A percentile compares a stretch with the other conserved stretches of the same genome.
phyloP scores from a whole-genome alignment of 2,113 vertebrate genomes.

The Dromaius novaehollandiae region DNA sequence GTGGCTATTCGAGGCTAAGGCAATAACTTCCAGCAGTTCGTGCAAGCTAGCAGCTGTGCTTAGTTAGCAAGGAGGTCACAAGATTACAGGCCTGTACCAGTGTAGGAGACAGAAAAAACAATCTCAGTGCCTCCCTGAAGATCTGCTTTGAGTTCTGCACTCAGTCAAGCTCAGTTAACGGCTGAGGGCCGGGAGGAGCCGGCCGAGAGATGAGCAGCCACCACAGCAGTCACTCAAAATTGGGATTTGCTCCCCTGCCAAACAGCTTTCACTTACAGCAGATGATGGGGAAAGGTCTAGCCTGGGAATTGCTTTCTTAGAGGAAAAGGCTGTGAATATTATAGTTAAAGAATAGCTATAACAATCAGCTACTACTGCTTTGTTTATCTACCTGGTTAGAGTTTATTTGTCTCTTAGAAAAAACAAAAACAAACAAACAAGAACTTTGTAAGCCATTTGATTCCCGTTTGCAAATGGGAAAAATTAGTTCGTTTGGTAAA shows the following conservation, averaged over 20 bases:
- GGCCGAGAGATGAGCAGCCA: background rate
- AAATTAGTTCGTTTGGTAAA: background rate
- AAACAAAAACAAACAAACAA: background rate
- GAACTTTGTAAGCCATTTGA: background rate
- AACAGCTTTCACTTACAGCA: background rate
- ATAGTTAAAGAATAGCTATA: background rate
- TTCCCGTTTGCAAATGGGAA: background rate
- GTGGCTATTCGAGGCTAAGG: background rate
- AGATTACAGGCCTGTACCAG: background rate
- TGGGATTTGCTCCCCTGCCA: accelerated
- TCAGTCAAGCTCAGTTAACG: background rate
- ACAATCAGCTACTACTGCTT: background rate
- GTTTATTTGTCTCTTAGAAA: background rate
- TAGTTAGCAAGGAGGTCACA: background rate
- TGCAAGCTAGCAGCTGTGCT: background rate
- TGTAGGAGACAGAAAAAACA: background rate
- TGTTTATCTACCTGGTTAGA: background rate
- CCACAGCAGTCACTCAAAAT: background rate
- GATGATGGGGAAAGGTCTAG: background rate
- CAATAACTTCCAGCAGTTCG: background rate
- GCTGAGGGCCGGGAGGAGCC: background rate
- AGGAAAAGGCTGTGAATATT: background rate
- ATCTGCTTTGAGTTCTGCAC: background rate
- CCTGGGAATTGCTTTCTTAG: background rate
- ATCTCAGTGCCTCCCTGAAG: background rate